Base-by-base conservation (phyloP, 2,888 invertebrate genomes). In the Oxycera nigricornis region DNA sequence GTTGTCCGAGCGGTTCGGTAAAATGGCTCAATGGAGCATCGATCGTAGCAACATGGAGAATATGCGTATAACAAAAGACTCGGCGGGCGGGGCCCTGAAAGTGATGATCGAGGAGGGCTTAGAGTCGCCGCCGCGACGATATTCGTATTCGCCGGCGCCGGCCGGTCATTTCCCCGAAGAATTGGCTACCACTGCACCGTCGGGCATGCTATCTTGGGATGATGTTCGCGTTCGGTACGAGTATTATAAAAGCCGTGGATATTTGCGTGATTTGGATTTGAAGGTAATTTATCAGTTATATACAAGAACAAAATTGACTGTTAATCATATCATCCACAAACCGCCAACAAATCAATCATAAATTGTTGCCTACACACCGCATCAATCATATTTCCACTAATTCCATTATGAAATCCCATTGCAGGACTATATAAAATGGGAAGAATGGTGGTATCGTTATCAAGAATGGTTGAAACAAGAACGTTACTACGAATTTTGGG, bases 401-500 rank as follows among this genome's bases (percentile, higher is more conserved):
- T n/a, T n/a, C n/a, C n/a, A n/a, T n/a, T n/a, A n/a, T n/a, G n/a
- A n/a, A 46, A 46, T 24, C 0, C 14, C 11, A 30, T 41, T 14
- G 6, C 70, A 94, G 80, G 95, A 95, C 84, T 95, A 95, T 83
- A 90, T 95, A 76, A 95, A 95, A 84, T 95, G 95, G 95, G 95
- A 95, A 85, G 94, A 95, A 83, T 95, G 95, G 95, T 95, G 95
- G 94, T 95, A 95, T 86, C 83, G 84, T 78, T 95, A 95, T 83
- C 94, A 95, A 83, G 95, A 95, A 84, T 95, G 95, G 95, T 84
- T 95, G 80, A 94, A 94, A 79, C 86, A 86, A 79, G 86, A 86
- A 81, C 84, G 85, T 74, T 86, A 86, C 79, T 86, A 85, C 80
- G 86, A 86, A 79, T 85, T 83, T 79, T 85, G 85, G 85, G 84